Evolutionary conservation across 2,888 invertebrate species (phyloP).

Genomic region (Criorhina ranunculi): DNA sequence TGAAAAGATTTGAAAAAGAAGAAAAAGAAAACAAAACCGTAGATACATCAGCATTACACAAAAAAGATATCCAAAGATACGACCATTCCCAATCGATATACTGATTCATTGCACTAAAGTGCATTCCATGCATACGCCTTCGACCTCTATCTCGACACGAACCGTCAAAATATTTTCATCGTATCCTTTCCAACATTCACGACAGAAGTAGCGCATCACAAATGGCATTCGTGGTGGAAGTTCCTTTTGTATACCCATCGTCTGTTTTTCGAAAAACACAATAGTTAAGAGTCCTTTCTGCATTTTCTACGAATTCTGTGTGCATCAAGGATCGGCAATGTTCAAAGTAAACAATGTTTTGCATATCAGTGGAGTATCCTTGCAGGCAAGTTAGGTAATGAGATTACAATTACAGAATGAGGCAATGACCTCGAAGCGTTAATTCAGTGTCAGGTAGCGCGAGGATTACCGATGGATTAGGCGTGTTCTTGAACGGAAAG

Average conservation of each 20-base stretch:
- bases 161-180: constrained; percentile 60
- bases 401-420: constrained; percentile 46
- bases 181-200: constrained; percentile 40
- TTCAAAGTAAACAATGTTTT: constrained; percentile 63
- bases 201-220: constrained; percentile 61
- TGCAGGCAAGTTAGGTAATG: constrained; percentile 63
- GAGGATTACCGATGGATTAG: constrained; percentile 15
- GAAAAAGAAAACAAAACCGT: neutral
- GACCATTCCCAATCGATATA: constrained; percentile 50
- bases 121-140: constrained; percentile 19
- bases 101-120: constrained; percentile 62
- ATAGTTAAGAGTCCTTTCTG: constrained; percentile 30
- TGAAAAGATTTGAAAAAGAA: constrained; percentile 67
- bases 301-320: constrained; percentile 53
- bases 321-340: constrained; percentile 35
- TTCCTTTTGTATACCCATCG: constrained; percentile 26
- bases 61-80: constrained; percentile 41
- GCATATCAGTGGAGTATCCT: constrained; percentile 57
- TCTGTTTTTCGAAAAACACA: constrained; percentile 22
- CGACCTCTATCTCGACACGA: constrained; percentile 19
- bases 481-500: neutral
- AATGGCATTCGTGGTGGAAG: constrained; percentile 13
- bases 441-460: constrained; percentile 30
- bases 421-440: constrained; percentile 54
- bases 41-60: constrained; percentile 45